Evolutionary conservation across 2,888 invertebrate genomes (phyloP).

Genomic region (Dorcus hopei): DNA sequence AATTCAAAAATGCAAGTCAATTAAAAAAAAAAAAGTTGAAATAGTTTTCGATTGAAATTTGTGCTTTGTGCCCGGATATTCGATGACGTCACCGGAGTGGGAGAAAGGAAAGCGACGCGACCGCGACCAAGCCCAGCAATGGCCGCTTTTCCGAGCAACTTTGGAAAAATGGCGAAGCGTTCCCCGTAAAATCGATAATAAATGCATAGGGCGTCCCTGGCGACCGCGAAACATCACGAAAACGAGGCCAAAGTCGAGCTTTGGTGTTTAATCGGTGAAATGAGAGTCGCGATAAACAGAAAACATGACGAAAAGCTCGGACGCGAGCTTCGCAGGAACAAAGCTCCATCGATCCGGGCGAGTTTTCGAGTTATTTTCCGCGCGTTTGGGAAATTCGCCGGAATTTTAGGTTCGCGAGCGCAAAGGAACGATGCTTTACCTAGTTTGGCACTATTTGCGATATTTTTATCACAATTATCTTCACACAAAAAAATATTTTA

Average conservation of each 20-base stretch:
- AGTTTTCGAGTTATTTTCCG: not conserved
- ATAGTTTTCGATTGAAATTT: not conserved
- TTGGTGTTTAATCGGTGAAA: not conserved
- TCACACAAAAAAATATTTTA: conserved; percentile 43
- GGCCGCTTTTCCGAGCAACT: conserved; percentile 49
- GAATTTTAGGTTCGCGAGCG: not conserved
- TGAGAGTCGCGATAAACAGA: not conserved
- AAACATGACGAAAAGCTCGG: conserved; percentile 14
- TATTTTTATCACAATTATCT: conserved; percentile 49
- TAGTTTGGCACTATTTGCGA: conserved; percentile 51
- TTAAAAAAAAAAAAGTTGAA: not conserved
- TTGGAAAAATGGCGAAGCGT: conserved; percentile 47
- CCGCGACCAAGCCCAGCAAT: conserved; percentile 39
- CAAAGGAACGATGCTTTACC: conserved; percentile 37
- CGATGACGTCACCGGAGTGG: conserved; percentile 17
- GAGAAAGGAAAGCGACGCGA: conserved; percentile 21
- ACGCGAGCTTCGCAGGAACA: conserved; percentile 13
- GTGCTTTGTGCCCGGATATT: conserved; percentile 4
- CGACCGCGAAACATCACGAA: not conserved
- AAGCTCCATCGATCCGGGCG: conserved; percentile 20
- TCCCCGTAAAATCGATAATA: conserved; percentile 13
- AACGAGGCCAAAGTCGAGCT: not conserved
- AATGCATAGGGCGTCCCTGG: not conserved
- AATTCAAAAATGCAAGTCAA: not conserved
- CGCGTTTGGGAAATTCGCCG: conserved; percentile 2